phyloP scores from a whole-genome alignment of 2,797 vertebrate genomes.

The Pseudocheirus occidentalis region DNA sequence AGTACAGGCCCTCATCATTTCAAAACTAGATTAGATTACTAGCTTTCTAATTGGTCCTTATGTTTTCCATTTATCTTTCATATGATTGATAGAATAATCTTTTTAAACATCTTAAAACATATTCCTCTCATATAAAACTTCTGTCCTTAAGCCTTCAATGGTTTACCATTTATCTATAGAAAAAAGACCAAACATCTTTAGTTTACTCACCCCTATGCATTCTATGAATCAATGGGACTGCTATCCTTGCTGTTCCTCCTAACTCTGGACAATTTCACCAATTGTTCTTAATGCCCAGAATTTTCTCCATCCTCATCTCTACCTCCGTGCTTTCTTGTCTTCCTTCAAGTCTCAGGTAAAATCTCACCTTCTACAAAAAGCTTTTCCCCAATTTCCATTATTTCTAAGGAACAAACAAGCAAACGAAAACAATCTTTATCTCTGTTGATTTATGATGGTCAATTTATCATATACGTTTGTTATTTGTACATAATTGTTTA shows the following conservation, averaged over 20 bases:
- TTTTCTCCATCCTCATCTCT: background rate
- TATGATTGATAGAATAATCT: background rate
- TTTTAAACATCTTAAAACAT: background rate
- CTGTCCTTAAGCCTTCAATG: background rate
- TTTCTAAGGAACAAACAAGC: background rate
- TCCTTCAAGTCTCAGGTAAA: background rate
- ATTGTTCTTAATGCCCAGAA: background rate
- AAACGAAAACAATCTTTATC: background rate
- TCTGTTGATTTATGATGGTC: background rate
- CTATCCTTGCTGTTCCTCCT: background rate
- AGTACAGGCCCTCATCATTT: background rate
- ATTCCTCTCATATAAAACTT: background rate
- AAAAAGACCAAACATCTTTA: background rate
- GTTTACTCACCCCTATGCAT: background rate
- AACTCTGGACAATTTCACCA: background rate
- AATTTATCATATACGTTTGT: background rate
- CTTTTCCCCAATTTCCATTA: background rate
- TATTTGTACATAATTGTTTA: background rate
- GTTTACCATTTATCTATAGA: background rate
- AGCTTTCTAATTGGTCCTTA: background rate
- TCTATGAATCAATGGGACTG: background rate
- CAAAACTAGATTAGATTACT: background rate
- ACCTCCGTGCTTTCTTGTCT: background rate
- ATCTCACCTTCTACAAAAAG: background rate
- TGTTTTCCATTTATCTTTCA: background rate